A percentile compares a stretch with the other conserved stretches of the same genome.
These are phyloP conservation scores for Tyria jacobaeae DNA, from an alignment of 2,888 invertebrate genomes.

Conservation along the genomic window DNA sequence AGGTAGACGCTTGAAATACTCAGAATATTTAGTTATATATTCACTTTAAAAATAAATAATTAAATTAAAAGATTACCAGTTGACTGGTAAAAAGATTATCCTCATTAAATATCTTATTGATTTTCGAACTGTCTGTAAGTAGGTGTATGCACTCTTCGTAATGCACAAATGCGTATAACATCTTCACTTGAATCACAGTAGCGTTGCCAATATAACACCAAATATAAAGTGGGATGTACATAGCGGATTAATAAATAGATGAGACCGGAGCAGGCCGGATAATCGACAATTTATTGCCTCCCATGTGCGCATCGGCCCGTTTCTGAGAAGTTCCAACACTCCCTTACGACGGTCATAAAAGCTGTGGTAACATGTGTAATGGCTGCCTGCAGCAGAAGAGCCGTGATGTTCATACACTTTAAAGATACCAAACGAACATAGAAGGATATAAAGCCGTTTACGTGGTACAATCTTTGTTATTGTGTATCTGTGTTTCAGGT, in stretches of 20 bases:
- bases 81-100: too few species aligned
- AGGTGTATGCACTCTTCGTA: too few species aligned
- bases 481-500: constrained; percentile 3
- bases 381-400: constrained; percentile 57
- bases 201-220: constrained; percentile 42
- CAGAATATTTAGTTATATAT: too few species aligned
- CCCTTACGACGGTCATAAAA: constrained; percentile 81
- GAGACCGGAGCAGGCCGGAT: constrained; percentile 64
- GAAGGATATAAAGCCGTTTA: constrained; percentile 19
- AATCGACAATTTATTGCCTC: constrained; percentile 76
- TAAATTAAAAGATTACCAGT: too few species aligned
- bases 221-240: constrained; percentile 46
- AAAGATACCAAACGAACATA: constrained; percentile 32
- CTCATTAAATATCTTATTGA: too few species aligned
- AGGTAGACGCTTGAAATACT: too few species aligned
- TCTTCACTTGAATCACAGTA: constrained; percentile 10
- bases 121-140: too few species aligned
- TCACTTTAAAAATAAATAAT: too few species aligned
- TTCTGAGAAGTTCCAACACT: constrained; percentile 78
- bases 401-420: constrained; percentile 35
- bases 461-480: constrained; percentile 29
- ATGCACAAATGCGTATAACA: not conserved
- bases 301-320: constrained; percentile 76
- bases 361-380: constrained; percentile 83
- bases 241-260: constrained; percentile 49